phyloP scores from a whole-genome alignment of 2,888 invertebrate genomes.

The Diplolepis rosae region DNA sequence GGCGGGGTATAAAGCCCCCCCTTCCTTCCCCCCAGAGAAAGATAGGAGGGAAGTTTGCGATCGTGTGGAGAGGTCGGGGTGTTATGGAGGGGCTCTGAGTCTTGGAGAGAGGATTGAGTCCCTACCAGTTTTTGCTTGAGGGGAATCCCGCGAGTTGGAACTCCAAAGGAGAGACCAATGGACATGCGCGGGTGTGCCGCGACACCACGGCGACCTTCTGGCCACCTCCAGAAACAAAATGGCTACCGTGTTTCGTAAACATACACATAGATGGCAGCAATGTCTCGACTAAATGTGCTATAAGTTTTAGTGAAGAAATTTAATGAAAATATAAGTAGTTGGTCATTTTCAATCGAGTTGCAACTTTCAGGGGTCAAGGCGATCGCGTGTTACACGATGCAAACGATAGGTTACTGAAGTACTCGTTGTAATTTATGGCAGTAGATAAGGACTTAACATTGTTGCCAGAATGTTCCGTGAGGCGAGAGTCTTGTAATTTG shows the following conservation, averaged over 20 bases:
- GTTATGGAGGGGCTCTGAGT: conserved; percentile 41
- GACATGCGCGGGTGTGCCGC: conserved; percentile 76
- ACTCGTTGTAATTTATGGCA: conserved; percentile 8
- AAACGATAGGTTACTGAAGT: neutral
- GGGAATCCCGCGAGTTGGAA: conserved; percentile 58
- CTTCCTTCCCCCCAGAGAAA: neutral
- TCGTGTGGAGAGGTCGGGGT: conserved; percentile 50
- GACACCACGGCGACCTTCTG: conserved; percentile 74
- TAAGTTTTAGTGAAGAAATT: neutral
- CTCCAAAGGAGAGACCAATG: conserved; percentile 74
- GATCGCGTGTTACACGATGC: conserved; percentile 6
- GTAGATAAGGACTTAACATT: neutral
- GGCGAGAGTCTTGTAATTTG: neutral
- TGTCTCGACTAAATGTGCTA: conserved; percentile 38
- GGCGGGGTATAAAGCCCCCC: conserved; percentile 36
- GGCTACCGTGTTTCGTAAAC: conserved; percentile 73
- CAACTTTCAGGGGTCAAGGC: conserved; percentile 7
- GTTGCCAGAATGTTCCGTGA: neutral
- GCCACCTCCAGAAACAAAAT: conserved; percentile 78
- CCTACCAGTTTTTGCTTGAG: conserved; percentile 56
- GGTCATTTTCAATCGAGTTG: neutral
- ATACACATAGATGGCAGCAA: conserved; percentile 73
- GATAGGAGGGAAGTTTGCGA: conserved; percentile 33
- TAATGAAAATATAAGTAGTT: neutral
- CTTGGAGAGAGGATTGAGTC: conserved; percentile 45